Evolutionary conservation across 2,797 vertebrate species (phyloP).

Genomic region (Ciconia nigra): DNA sequence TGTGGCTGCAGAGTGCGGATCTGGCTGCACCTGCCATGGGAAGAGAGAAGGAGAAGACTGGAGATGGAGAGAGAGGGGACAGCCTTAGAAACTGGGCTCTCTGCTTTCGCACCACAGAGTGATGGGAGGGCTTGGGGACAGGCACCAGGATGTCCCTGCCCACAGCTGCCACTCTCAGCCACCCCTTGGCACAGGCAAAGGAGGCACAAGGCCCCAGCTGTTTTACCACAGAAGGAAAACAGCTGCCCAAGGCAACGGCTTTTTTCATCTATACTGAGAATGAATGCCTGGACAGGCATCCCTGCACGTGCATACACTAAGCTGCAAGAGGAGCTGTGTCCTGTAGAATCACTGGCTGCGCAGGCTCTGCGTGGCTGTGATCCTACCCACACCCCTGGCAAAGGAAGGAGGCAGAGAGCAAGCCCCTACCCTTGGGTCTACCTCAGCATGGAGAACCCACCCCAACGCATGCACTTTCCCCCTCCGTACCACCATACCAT

Average conservation of each 20-base stretch:
- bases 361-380: not conserved
- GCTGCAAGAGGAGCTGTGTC: not conserved
- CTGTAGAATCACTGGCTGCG: not conserved
- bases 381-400: not conserved
- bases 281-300: not conserved
- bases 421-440: not conserved
- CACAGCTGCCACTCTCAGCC: not conserved
- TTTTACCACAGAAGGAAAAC: not conserved
- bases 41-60: not conserved
- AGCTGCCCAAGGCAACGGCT: not conserved
- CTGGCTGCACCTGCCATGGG: not conserved
- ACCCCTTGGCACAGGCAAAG: not conserved
- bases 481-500: not conserved
- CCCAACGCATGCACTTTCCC: accelerated
- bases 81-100: not conserved
- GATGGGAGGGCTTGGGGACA: not conserved
- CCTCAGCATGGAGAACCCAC: not conserved
- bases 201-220: not conserved
- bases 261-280: not conserved
- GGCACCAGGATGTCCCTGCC: not conserved
- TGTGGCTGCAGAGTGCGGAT: not conserved
- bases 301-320: accelerated
- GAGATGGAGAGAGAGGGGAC: not conserved
- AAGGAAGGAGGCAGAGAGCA: not conserved
- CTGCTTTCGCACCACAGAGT: not conserved